Evolutionary conservation across 2,797 vertebrate genomes (phyloP).

Genomic region (Siniperca obscura): DNA sequence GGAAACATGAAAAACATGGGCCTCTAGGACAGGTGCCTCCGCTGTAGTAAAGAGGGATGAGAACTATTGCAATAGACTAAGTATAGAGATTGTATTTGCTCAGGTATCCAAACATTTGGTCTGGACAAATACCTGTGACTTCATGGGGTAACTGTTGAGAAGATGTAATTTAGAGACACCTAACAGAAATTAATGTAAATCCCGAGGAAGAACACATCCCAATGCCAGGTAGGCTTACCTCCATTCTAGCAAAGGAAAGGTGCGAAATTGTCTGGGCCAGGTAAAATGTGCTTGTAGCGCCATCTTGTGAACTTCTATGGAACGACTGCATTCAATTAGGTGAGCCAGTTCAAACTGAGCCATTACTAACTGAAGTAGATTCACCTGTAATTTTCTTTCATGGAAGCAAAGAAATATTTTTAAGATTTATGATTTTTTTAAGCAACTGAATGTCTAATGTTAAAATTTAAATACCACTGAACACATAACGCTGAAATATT

Average conservation of each 20-base stretch:
- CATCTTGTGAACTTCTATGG: slow-evolving; percentile 48
- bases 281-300: slow-evolving; percentile 9
- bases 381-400: not conserved
- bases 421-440: too few relatives aligned
- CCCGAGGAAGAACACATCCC: not conserved
- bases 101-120: not conserved
- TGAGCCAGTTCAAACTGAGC: not conserved
- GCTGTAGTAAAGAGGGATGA: not conserved
- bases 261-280: not conserved
- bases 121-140: not conserved
- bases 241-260: not conserved
- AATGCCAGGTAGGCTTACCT: not conserved
- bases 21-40: slow-evolving; percentile 20
- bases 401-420: not conserved
- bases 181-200: not conserved
- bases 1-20: slow-evolving; percentile 4
- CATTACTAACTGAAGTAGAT: not conserved
- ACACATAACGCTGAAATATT: not conserved
- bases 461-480: too few relatives aligned
- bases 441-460: too few relatives aligned
- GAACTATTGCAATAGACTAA: not conserved
- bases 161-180: not conserved
- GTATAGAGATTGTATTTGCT: not conserved
- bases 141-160: too few relatives aligned
- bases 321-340: not conserved